Evolutionary conservation across 2,797 vertebrate genomes (phyloP), one percentile per base, ranked within the genome.

Genomic region (Silurus aristotelis): DNA sequence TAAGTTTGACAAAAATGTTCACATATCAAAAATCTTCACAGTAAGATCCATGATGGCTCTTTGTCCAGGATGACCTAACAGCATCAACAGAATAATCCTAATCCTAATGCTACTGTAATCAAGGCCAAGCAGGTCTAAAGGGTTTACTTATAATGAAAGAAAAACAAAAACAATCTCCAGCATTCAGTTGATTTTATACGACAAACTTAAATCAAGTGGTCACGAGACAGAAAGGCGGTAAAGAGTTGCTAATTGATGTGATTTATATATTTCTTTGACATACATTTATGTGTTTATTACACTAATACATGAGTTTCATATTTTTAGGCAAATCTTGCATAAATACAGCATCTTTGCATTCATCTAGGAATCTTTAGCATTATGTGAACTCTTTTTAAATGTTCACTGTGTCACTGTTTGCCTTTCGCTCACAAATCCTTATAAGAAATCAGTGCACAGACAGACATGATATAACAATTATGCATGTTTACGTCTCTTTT

Each of bases 401-500:
- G 15, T 27, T 38, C 14, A 56, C 0, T 31, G 58, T 6, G 17
- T 38, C 14, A 56, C 0, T 31, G 58, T 6, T 58, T 9, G 25
- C 19, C 13, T 60, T 78, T 61, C n/a, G 20, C 58, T 61, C 58
- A 78, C 19, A 61, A 60, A 38, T 19, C 27, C 10, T 38, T 9
- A n/a, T 27, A 25, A 31, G 19, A 63, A 61, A 43, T 78, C 72
- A 75, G n/a, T 13, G 10, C 31, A 58, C 31, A 77, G 55, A 22
- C 55, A 12, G 19, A 60, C 60, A 7, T 20, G n/a, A n/a, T 17
- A 60, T 61, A 61, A 78, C 31, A 46, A n/a, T 61, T 20, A 61
- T 20, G 22, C 61, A 63, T 78, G 76, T 78, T 78, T 78, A 78
- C 22, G 31, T 78, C 31, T 61, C 31, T 78, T 78, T 78, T n/a